Evolutionary conservation across 2,113 vertebrate genomes (phyloP), one percentile per base, ranked within the genome.

Genomic region (Myrmophylax atrothorax): DNA sequence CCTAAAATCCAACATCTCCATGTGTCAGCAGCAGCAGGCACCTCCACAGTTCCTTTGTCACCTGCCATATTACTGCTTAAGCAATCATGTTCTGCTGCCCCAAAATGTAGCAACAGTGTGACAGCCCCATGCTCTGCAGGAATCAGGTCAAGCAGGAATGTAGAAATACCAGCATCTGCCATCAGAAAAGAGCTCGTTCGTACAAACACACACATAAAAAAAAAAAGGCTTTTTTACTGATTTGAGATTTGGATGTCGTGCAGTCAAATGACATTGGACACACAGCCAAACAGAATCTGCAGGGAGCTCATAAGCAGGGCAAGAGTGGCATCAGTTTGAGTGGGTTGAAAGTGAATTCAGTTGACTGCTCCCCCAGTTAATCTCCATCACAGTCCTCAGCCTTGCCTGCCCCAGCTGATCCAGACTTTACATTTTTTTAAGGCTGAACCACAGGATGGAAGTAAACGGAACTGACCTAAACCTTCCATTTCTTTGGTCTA

Each of bases 341-440:
- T 4, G 1, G 60, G 58, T 76, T 53, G 63, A 69, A 86, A 50
- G 18, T 69, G 76, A 74, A 80, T 46, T 35, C 72, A 52, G 42
- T 3, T 93, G 46, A 49, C 87, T 85, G 78, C 49, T 91, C 46
- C 84, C 95, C 38, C n/a, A 83, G 38, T 62, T 81, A 88, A 75
- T 84, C 40, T 66, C 58, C 49, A 68, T 72, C 67, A 85, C 63
- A 75, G 42, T 44, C 33, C 69, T 52, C 69, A 83, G 53, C n/a
- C n/a, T 47, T 72, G 35, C 74, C 64, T 79, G 53, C n/a, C 49
- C 62, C 74, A 60, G 37, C 47, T 87, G 46, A 89, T 42, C 63
- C 22, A 28, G 18, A 55, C 77, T 29, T 72, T 55, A 40, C 23
- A 18, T 70, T 75, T 77, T 56, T 87, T 63, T 19, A 77, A 77